Base-by-base conservation (phyloP, 2,113 vertebrate genomes). In the Melanotaenia duboulayi region DNA sequence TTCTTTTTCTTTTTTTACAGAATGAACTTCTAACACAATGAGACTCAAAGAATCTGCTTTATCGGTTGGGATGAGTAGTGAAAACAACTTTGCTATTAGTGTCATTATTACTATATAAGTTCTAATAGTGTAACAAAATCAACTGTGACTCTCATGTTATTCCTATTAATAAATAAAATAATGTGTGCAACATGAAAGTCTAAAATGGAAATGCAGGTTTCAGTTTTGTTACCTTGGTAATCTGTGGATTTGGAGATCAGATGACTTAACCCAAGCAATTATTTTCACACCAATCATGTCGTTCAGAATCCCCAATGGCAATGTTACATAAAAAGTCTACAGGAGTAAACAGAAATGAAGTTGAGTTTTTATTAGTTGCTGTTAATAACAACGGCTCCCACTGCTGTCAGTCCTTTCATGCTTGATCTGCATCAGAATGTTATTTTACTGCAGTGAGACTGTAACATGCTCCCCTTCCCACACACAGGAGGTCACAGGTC, bases 401-500 rank as follows among this genome's bases (percentile, higher is more conserved):
- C 28, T 24, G 68, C 79, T 73, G 81, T 82, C 77, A 78, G 71
- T 51, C 17, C 44, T 13, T 76, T 90, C 85, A 86, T 28, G 70
- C 74, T 69, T 89, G 85, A 74, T 77, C 64, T 71, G 69, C 50
- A 65, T 74, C 74, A 70, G 64, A 87, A 89, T 89, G 79, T 76
- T 52, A n/a, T 78, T 71, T 72, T 19, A 64, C 80, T 72, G 58
- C 66, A 32, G 46, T 40, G 65, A 60, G 50, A 74, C 49, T 58
- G 50, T 7, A 23, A 60, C 44, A 44, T 2, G 20, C 65, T 61
- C 50, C 7, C 78, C 78, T 76, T 86, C 71, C 57, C 82, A 82
- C 79, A 84, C 79, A 79, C 44, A 42, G 24, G 22, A 71, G 59
- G 72, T 71, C 78, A 80, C 39, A 63, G 70, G 71, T 63, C 76